Evolutionary conservation across 2,888 invertebrate species (phyloP), one percentile per base, ranked within the genome.

Genomic region (Drosophila sordidula): DNA sequence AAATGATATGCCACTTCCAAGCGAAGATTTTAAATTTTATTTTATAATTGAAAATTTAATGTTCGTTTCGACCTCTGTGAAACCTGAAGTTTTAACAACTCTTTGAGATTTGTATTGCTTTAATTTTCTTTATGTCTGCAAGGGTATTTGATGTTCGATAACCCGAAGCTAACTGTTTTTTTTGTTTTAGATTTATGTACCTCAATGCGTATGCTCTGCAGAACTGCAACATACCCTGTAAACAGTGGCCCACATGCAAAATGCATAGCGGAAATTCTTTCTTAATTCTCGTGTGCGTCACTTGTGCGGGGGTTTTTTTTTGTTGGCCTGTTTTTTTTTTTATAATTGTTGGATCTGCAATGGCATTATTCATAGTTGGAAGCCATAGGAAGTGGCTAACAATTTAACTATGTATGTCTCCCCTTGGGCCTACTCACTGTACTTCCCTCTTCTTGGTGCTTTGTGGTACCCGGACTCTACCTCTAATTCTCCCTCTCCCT

Each of bases 211-310:
- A 12, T 41, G 18, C 18, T 9, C 11, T 22, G 22, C 22, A 11
- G 11, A 14, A 38, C 6, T 14, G 29, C 3, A 12, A 16, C 16
- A n/a, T 26, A 16, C 3, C 2, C 36, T 16, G 25, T 26, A 18
- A 34, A 32, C 12, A 34, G 0, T 5, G 6, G 26, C 6, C 16
- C 42, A 32, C 4, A n/a, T 55, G 56, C 18, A n/a, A 38, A 38
- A 38, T 45, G 44, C 38, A 59, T 25, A 38, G 25, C 25, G 34
- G 45, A 51, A 39, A 51, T 25, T 39, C 55, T 39, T 25, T 34
- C 8, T 42, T 4, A 22, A 22, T 42, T 42, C 52, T 22, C 42
- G 18, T n/a, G 2, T 55, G 45, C 29, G 46, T 62, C 41, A 18
- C 11, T 12, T 41, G 50, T 51, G 8, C 36, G 18, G 49, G 47